Percentiles rank a stretch among this genome's conserved stretches.
These are phyloP conservation scores for Leptopilina boulardi DNA, from an alignment of 1,140 invertebrate genomes.

Conservation along the genomic window DNA sequence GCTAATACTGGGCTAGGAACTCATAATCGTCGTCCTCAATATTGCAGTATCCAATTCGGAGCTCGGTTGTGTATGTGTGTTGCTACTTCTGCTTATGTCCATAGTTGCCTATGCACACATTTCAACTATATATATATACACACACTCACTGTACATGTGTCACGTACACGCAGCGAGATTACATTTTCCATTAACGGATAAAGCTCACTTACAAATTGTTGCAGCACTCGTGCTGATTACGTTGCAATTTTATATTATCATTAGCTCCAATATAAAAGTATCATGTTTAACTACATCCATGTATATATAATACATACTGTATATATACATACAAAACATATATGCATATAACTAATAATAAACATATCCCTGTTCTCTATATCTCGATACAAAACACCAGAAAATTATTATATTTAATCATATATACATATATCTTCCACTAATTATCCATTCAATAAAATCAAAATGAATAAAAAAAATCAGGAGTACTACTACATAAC, in stretches of 20 bases:
- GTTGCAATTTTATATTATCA: slow-evolving; percentile 5
- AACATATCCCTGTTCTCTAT: too few species aligned
- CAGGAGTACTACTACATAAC: too few species aligned
- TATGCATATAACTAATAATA: too few species aligned
- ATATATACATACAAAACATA: too few species aligned
- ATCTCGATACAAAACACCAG: too few species aligned
- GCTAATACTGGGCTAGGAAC: slow-evolving; percentile 22
- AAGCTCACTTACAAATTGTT: slow-evolving; percentile 51
- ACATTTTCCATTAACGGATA: slow-evolving; percentile 55
- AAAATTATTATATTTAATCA: too few species aligned
- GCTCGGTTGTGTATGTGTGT: not conserved
- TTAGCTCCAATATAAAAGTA: not conserved
- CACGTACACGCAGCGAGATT: slow-evolving; percentile 44
- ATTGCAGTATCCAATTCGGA: slow-evolving; percentile 22
- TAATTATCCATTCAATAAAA: too few species aligned
- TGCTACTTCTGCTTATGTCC: slow-evolving; percentile 5
- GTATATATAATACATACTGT: not conserved
- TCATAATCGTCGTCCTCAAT: slow-evolving; percentile 28
- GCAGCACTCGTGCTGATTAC: slow-evolving; percentile 53
- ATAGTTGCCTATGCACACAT: slow-evolving; percentile 42
- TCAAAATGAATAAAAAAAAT: too few species aligned
- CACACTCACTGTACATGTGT: slow-evolving; percentile 27
- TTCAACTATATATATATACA: too few species aligned
- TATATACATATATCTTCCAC: too few species aligned
- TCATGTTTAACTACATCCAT: not conserved